phyloP scores from a whole-genome alignment of 2,797 vertebrate species.

The Atherinosoma microstoma region DNA sequence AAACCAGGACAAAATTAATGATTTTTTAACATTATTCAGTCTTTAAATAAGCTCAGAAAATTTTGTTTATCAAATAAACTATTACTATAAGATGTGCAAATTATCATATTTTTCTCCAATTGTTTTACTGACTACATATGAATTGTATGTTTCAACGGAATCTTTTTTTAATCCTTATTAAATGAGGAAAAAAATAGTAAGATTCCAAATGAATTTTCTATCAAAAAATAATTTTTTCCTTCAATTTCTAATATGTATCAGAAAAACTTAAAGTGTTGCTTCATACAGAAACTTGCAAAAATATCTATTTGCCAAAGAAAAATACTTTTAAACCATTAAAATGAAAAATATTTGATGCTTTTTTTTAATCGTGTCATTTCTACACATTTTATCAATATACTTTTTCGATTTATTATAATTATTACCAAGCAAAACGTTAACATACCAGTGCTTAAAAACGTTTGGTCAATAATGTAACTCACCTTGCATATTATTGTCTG shows the following conservation, averaged over 20 bases:
- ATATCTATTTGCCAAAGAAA: neutral
- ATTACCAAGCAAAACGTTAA: constrained; percentile 2
- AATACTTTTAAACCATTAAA: neutral
- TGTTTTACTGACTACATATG: too few species aligned
- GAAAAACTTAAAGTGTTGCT: too few species aligned
- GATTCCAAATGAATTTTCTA: too few species aligned
- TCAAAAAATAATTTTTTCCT: too few species aligned
- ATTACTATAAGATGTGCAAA: neutral
- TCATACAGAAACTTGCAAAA: neutral
- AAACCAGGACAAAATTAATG: neutral
- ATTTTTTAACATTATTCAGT: neutral
- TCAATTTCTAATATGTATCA: too few species aligned
- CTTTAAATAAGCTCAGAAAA: neutral
- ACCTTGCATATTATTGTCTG: constrained; percentile 99
- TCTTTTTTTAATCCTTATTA: too few species aligned
- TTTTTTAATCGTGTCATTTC: neutral
- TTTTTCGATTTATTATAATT: neutral
- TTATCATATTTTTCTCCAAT: too few species aligned
- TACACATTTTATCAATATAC: neutral
- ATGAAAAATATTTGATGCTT: neutral
- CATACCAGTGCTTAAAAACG: neutral
- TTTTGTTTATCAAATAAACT: too few species aligned
- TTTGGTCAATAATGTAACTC: constrained; percentile 24
- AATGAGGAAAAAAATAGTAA: too few species aligned
- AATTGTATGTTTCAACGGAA: too few species aligned